These are phyloP conservation scores for Ernsta delagoae DNA, from an alignment of 2,888 invertebrate species.

Conservation along the genomic window DNA sequence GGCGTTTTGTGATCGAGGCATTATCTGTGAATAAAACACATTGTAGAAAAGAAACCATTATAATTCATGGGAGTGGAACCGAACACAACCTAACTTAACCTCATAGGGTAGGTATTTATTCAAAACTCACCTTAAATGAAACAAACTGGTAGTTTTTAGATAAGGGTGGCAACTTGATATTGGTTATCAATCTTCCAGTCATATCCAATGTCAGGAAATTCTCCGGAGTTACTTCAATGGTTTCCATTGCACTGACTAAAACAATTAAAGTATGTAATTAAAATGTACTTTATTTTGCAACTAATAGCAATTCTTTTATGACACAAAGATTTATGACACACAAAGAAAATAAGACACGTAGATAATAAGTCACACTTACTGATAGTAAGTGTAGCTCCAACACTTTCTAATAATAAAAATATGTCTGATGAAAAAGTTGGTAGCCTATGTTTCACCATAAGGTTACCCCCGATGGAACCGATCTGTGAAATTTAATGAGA, in stretches of 20 bases:
- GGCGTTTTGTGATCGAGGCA: constrained; percentile 89
- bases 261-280: neutral
- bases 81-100: no score
- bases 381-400: constrained; percentile 80
- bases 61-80: no score
- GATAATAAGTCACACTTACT: constrained; percentile 56
- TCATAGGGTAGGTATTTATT: neutral
- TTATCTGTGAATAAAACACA: constrained; percentile 79
- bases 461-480: constrained; percentile 87
- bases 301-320: no score
- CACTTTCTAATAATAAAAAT: constrained; percentile 83
- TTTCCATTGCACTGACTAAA: constrained; percentile 28
- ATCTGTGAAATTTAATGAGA: constrained; percentile 61
- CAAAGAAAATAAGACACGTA: no score
- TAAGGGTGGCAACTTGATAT: constrained; percentile 62
- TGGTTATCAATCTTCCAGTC: constrained; percentile 58
- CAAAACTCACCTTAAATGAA: constrained; percentile 42
- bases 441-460: constrained; percentile 86
- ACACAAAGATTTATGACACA: no score
- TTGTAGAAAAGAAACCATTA: no score
- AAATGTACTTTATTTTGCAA: no score
- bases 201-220: constrained; percentile 62
- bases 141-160: constrained; percentile 55
- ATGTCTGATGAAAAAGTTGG: constrained; percentile 88
- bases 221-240: constrained; percentile 57